phyloP scores from a whole-genome alignment of 2,113 vertebrate genomes.

The Pelvicachromis taeniatus region DNA sequence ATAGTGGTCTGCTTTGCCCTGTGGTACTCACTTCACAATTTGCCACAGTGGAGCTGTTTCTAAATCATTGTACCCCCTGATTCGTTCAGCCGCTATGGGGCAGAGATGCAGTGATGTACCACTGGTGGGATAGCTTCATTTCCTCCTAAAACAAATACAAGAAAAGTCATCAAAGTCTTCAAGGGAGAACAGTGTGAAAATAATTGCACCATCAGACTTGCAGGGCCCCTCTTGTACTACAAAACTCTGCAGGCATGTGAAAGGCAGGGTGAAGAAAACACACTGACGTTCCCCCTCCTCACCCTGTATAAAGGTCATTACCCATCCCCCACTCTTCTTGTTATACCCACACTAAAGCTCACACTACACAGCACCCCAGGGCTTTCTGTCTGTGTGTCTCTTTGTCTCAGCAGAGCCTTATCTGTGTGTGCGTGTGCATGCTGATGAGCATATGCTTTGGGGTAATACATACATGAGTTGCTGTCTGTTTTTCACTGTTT shows the following conservation, averaged over 20 bases:
- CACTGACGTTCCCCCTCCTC: neutral
- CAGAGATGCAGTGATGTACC: neutral
- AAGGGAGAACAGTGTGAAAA: neutral
- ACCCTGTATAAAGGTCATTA: conserved; percentile 6
- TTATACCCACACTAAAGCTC: conserved; percentile 9
- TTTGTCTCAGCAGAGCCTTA: neutral
- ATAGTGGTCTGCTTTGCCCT: conserved; percentile 6
- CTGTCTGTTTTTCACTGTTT: neutral
- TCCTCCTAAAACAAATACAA: neutral
- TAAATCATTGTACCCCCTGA: neutral
- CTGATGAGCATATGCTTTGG: neutral
- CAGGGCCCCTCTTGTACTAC: neutral
- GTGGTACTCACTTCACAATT: conserved; percentile 22
- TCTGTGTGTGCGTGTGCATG: neutral
- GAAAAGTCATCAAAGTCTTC: neutral
- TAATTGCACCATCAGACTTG: neutral
- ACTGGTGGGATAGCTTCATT: neutral
- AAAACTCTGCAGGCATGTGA: conserved; percentile 8
- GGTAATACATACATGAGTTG: neutral
- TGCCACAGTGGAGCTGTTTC: neutral
- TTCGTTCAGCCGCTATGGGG: neutral
- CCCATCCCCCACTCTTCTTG: conserved; percentile 31
- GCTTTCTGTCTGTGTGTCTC: conserved; percentile 16
- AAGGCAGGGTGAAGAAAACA: neutral
- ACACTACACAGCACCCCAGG: conserved; percentile 1